Evolutionary conservation across 2,888 invertebrate genomes (phyloP), one percentile per base, ranked within the genome.

Genomic region (Erebia palarica): DNA sequence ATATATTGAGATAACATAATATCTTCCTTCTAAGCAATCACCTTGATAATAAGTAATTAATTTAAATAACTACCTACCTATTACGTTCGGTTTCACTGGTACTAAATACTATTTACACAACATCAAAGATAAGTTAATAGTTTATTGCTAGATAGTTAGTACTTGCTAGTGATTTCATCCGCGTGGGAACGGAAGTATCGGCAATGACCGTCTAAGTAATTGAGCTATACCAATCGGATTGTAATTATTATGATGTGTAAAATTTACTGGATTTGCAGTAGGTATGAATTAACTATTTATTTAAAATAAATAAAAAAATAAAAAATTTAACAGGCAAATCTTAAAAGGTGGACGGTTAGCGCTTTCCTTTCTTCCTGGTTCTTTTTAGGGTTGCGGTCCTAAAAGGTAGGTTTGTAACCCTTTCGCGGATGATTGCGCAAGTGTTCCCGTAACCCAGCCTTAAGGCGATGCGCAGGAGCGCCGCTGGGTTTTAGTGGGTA

Each of bases 161-260:
- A 5, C 18, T 64, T 64, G 36, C 9, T 51, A 36, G 7, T 27
- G 53, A 65, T 53, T 65, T 65, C 53, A 65, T 53, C 51, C 27
- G 27, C 65, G 53, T 65, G 65, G 16, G 65, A 65, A 65, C 51
- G 65, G 65, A 65, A 65, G 36, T 65, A 51, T 49, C 27, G 27
- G 27, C 63, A 51, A 64, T 14, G 49, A 49, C 49, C 18, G 11
- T 61, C 21, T 47, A 55, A 27, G 27, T 58, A 64, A 49, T 47
- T 47, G 44, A 13, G 44, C 42, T 18, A 63, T 63, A 47, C 21
- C 47, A 63, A 63, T 63, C 49, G 1, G 44, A 44, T 44, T 44
- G 44, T 27, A 58, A 57, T 58, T 27, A 58, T 58, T 27, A 27
- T 58, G 16, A 27, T 27, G 3, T 21, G 21, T 14, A 14, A 21